Base-by-base conservation (phyloP, 2,797 vertebrate genomes). In the Peromyscus melanophrys region DNA sequence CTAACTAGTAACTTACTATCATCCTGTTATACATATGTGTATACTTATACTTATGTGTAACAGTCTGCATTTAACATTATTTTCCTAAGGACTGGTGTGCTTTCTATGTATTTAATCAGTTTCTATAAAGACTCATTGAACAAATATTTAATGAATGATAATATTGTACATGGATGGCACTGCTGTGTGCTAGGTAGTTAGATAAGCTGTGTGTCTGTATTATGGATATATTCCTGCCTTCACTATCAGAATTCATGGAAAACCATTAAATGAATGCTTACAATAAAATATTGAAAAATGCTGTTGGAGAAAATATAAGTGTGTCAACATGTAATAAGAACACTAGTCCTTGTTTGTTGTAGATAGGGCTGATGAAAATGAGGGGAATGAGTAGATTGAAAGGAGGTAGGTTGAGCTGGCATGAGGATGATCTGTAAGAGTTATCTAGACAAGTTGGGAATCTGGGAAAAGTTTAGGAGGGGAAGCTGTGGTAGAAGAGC, bases 11-110 rank as follows among this genome's bases (percentile, higher is more conserved):
- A 84, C 40, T 96, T 46, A 92, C 93, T 95, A 87, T 92, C 95
- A 87, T 95, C 95, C 87, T 95, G 63, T 84, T 95, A 78, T 90
- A 96, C 86, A 94, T 95, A 83, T 71, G 10, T 92, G n/a, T 95
- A 92, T 43, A 12, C 69, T 76, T 95, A 75, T 85, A 96, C 94
- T 95, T 94, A 93, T 59, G 10, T 90, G 27, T 95, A 92, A 67
- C 37, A 96, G 78, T 93, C 37, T 90, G 25, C 49, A 92, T 90
- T 97, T 92, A 65, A 75, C 93, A 17, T 63, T 90, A 71, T 61
- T 94, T 61, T 93, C 37, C 43, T 97, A 95, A 71, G 61, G 9
- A n/a, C 57, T 11, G 9, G 9, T 40, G 43, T 52, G 6, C 71
- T 84, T 93, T 92, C 69, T 95, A 52, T 89, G 63, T 78, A 40